Percentiles rank a stretch among this genome's conserved stretches.
Conservation (phyloP, 2,113 vertebrate species). For the Chunga burmeisteri region DNA sequence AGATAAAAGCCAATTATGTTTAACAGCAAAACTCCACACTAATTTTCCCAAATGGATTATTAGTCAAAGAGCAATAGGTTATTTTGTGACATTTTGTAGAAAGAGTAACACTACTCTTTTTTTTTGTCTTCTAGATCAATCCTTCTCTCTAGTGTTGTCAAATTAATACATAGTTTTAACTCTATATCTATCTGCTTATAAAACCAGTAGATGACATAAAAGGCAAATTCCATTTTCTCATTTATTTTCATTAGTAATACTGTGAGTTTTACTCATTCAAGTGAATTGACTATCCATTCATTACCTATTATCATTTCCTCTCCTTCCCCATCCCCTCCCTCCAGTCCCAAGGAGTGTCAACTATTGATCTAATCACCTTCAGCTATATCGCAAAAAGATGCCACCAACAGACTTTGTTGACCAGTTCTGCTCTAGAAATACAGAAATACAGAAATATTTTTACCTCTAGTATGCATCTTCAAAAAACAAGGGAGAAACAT, state of each 20-base stretch:
- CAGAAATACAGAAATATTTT: not conserved
- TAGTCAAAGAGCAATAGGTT: not conserved
- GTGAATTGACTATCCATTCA: not conserved
- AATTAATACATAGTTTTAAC: not conserved
- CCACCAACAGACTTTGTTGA: not conserved
- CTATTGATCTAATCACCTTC: not conserved
- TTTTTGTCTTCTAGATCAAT: not conserved
- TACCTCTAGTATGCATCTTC: not conserved
- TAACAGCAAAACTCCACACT: slow-evolving; percentile 7
- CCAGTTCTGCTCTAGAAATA: not conserved
- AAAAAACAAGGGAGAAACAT: not conserved
- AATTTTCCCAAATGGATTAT: not conserved
- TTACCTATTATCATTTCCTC: not conserved
- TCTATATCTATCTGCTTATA: not conserved
- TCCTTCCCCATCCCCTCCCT: not conserved
- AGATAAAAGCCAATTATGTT: not conserved
- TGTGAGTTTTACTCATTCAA: not conserved
- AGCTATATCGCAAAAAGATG: not conserved
- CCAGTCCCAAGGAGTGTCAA: not conserved
- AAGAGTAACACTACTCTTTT: not conserved
- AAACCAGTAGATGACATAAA: not conserved
- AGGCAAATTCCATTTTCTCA: not conserved
- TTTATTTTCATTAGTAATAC: not conserved
- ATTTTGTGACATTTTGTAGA: not conserved
- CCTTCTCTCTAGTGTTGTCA: not conserved